These are phyloP conservation scores for Leucopsar rothschildi DNA, from an alignment of 2,113 vertebrate species.

Conservation along the genomic window DNA sequence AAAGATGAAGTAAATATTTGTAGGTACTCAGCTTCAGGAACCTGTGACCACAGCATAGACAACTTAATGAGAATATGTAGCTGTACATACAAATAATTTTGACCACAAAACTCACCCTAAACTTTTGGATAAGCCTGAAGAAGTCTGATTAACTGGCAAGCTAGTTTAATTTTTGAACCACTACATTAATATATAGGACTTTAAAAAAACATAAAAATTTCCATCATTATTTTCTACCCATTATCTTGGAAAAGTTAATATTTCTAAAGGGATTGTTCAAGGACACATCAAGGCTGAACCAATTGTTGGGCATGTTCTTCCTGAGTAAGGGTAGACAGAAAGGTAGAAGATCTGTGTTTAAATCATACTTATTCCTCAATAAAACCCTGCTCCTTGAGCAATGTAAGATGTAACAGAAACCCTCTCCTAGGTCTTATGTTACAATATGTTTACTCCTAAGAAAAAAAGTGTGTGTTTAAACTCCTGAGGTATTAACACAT, in stretches of 20 bases:
- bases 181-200: not conserved
- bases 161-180: not conserved
- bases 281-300: not conserved
- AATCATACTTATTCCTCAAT: not conserved
- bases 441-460: not conserved
- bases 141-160: not conserved
- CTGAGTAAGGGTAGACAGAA: not conserved
- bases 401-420: not conserved
- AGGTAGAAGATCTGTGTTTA: not conserved
- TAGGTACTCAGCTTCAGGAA: not conserved
- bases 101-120: not conserved
- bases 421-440: not conserved
- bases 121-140: not conserved
- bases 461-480: not conserved
- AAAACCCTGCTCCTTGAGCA: not conserved
- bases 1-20: not conserved
- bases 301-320: not conserved
- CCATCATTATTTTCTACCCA: not conserved
- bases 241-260: not conserved
- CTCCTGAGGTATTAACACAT: rapidly evolving
- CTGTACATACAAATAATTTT: not conserved
- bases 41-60: not conserved
- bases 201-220: not conserved
- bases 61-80: not conserved
- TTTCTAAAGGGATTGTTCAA: not conserved